These are phyloP conservation scores for Mirza zaza DNA, from an alignment of 2,113 vertebrate species.

Conservation along the genomic window DNA sequence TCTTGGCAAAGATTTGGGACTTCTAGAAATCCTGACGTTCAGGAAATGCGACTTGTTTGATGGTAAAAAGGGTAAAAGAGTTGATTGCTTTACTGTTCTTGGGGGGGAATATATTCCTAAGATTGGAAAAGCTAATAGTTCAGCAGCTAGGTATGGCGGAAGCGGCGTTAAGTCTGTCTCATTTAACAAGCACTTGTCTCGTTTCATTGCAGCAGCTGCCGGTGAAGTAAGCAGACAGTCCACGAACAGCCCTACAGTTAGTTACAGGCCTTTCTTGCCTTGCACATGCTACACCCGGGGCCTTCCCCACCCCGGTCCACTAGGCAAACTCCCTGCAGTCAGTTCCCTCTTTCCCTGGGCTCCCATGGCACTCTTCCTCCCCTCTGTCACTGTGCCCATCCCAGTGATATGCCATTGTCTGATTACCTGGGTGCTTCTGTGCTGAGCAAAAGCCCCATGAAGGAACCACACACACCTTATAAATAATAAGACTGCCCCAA, in stretches of 20 bases:
- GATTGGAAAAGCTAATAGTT: accelerated
- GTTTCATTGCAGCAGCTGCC: neutral
- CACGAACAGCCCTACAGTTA: neutral
- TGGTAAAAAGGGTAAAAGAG: no score
- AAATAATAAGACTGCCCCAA: neutral
- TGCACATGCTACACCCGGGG: accelerated
- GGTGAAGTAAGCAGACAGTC: accelerated
- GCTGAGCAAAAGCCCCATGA: accelerated
- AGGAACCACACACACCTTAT: accelerated
- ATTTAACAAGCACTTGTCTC: neutral
- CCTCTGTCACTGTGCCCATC: accelerated
- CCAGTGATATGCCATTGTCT: accelerated
- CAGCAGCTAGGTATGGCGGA: accelerated
- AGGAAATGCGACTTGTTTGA: neutral
- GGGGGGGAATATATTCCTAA: neutral
- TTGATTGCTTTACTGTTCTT: accelerated
- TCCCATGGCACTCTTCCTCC: accelerated
- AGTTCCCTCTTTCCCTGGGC: accelerated
- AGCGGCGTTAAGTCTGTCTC: accelerated
- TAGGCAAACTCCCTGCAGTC: accelerated
- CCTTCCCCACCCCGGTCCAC: accelerated
- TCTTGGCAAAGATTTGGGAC: neutral
- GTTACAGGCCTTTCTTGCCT: no score
- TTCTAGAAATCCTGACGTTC: neutral
- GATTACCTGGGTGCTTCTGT: accelerated